A percentile compares a stretch with the other conserved stretches of the same genome.
phyloP scores from a whole-genome alignment of 2,797 vertebrate species.

The Australoheros facetus region DNA sequence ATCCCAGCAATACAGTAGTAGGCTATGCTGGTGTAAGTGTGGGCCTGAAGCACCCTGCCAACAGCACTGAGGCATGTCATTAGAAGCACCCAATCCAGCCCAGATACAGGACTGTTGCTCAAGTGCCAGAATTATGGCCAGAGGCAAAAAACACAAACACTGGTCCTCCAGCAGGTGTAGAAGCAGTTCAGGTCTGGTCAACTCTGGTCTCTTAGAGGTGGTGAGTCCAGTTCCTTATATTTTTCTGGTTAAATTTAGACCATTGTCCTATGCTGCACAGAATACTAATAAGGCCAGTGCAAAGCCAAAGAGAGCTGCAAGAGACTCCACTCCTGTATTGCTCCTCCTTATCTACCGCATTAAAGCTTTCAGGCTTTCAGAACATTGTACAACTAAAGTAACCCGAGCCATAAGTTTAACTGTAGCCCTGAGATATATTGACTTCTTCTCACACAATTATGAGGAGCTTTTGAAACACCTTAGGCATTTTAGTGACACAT shows the following conservation, averaged over 20 bases:
- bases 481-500: conserved; percentile 60
- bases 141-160: conserved; percentile 47
- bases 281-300: conserved; percentile 81
- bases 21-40: conserved; percentile 30
- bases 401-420: conserved; percentile 52
- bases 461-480: conserved; percentile 55
- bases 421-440: conserved; percentile 48
- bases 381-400: conserved; percentile 44
- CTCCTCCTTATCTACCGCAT: conserved; percentile 55
- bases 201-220: conserved; percentile 39
- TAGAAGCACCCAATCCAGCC: conserved; percentile 66
- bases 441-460: conserved; percentile 49
- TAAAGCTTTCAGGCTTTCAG: conserved; percentile 58
- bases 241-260: conserved; percentile 81
- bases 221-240: conserved; percentile 58
- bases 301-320: conserved; percentile 59
- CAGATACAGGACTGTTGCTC: conserved; percentile 45
- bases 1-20: conserved; percentile 39
- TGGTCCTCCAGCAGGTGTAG: conserved; percentile 39
- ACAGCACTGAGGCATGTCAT: conserved; percentile 64
- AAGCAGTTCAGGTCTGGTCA: conserved; percentile 42
- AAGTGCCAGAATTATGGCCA: conserved; percentile 55
- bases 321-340: conserved; percentile 49
- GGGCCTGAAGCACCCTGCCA: conserved; percentile 51
- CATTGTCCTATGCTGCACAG: conserved; percentile 72